Evolutionary conservation across 2,113 vertebrate genomes (phyloP), one percentile per base, ranked within the genome.

Genomic region (Columbina picui): DNA sequence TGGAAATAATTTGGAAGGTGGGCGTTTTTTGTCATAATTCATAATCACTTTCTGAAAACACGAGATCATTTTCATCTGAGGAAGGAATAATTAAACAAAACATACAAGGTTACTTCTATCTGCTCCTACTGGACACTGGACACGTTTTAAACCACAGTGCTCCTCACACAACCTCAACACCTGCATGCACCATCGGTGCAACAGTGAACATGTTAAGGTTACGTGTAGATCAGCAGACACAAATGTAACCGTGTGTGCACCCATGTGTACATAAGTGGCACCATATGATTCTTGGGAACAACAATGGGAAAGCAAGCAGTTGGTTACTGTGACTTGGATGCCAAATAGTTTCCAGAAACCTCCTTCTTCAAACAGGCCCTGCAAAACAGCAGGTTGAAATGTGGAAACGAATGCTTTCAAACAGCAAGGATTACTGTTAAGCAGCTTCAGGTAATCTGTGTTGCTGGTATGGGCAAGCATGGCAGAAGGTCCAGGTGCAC

Each of bases 271-370:
- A 0, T 32, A 95, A 91, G 53, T 73, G 83, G 65, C 79, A 88
- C 87, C 82, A 81, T 94, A 75, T 63, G 83, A 88, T 87, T 93
- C 78, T 25, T 84, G 63, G 39, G 63, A 78, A 89, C 81, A 95
- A 39, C 78, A 39, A 21, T 68, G 43, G 41, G 55, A 95, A 88
- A 90, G 75, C 67, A 80, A 82, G 92, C 83, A 95, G 59, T 21
- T 59, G 85, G 93, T 94, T 94, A 55, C 85, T 67, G 63, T 74
- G 93, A 93, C 87, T 94, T 95, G 79, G 71, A 86, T 84, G 52
- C 47, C 78, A 87, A 84, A 73, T 4, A 80, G 16, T 18, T 45
- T 73, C 69, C 59, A 79, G 63, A 65, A 87, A 73, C 55, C 82
- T 91, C 63, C 47, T 87, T 32, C 63, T 69, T 69, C 90, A 85